Evolutionary conservation across 2,113 vertebrate genomes (phyloP), one percentile per base, ranked within the genome.

Genomic region (Poeciliopsis retropinna): DNA sequence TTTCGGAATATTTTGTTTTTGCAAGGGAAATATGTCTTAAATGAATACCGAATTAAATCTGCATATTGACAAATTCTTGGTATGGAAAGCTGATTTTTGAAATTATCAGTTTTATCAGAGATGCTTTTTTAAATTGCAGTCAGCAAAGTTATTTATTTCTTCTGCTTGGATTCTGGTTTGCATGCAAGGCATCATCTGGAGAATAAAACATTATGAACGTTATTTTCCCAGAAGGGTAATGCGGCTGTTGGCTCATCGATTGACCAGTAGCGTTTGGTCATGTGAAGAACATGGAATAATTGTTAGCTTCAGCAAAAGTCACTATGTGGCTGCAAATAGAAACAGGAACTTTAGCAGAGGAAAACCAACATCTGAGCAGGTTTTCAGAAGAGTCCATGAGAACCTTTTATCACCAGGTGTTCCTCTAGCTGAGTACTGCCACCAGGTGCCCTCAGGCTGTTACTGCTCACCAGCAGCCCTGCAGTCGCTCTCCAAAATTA

Each of bases 401-500:
- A 31, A 47, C 28, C 30, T 67, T 74, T 79, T 15, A 62, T 51
- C 64, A 31, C 41, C 79, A 78, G 67, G 80, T 85, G 79, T 63
- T 76, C 73, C 62, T 41, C 66, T 79, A 80, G 85, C 82, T 77
- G 62, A 87, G 84, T 87, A 79, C 73, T 89, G 88, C 92, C 89
- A 87, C 89, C 88, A 87, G 87, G 82, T 80, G 89, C 82, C 81
- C 76, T 81, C 66, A 39, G 73, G 77, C 78, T 85, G 90, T 72
- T 77, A 88, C 68, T 89, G 76, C 87, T 84, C 60, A 78, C 29
- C 73, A 81, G 62, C 76, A 65, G 64, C 32, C 76, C 69, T 39
- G 27, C 65, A 73, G 37, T 31, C 51, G 70, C 51, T 41, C 19
- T 0, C 17, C 32, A 63, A 7, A 62, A 25, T 66, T 37, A 66